Conservation (phyloP, 2,888 invertebrate genomes). For the Podotricha telesiphe region DNA sequence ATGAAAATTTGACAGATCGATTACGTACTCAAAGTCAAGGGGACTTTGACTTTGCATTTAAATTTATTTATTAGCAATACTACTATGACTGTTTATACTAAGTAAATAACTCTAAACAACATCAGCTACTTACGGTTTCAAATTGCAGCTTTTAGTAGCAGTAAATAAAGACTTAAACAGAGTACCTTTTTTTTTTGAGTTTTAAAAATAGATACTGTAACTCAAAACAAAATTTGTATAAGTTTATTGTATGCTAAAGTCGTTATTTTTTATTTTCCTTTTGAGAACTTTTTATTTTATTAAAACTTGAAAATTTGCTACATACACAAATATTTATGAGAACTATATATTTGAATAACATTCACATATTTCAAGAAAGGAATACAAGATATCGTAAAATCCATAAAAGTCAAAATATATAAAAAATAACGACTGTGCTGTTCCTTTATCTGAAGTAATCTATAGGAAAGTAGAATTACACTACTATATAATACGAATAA, state of each 20-base stretch:
- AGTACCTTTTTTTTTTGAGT: too few relatives aligned
- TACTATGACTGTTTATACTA: background rate
- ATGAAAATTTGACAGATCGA: background rate
- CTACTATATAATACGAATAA: conserved; percentile 12
- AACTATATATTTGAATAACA: background rate
- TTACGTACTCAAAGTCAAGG: conserved; percentile 2
- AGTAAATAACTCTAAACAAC: conserved; percentile 10
- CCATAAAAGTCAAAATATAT: conserved; percentile 16
- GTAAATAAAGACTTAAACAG: background rate
- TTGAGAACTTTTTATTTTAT: too few relatives aligned
- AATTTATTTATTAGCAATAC: conserved; percentile 12
- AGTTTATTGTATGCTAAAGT: too few relatives aligned
- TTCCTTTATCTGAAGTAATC: conserved; percentile 14
- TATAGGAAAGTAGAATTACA: conserved; percentile 24
- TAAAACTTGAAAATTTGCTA: too few relatives aligned
- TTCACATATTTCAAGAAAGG: background rate
- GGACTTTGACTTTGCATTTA: conserved; percentile 2
- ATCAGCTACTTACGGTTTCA: background rate
- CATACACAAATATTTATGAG: too few relatives aligned
- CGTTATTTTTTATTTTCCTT: too few relatives aligned
- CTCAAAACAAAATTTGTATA: too few relatives aligned
- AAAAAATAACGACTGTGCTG: conserved; percentile 16
- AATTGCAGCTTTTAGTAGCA: conserved; percentile 1
- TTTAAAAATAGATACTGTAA: too few relatives aligned
- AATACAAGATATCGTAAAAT: background rate